Base-by-base conservation (phyloP, 2,888 invertebrate genomes). In the Apodemia mormo region DNA sequence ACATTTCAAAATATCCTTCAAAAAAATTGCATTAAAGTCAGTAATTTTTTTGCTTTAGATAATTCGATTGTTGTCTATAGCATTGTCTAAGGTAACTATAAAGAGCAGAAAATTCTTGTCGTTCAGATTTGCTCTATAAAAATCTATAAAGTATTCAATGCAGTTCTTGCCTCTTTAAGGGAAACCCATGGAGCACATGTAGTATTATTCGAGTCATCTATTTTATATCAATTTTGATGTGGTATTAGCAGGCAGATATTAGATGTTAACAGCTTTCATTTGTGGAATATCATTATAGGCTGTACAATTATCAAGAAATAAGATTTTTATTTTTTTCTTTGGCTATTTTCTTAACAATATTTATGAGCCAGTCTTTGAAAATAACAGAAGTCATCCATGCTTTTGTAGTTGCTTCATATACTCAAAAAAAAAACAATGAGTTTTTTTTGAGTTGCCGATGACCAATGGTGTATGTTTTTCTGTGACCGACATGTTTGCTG, bases 371-470 rank as follows among this genome's bases (percentile, higher is more conserved):
- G 30, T 70, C 69, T 68, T 70, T 70, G 54, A 68, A 70, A 70
- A 70, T 68, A 66, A 54, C 70, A 61, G 70, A 54, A 58, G 72
- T 72, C 72, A 72, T 75, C 68, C 72, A 73, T 68, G 72, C 71
- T 68, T 73, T 75, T 71, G 64, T 71, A 69, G 73, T 74, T 8
- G 69, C 22, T 22, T 22, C 22, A 22, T 22, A 22, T 72, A 68
- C 66, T 68, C 54, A 74, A 61, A 70, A 67, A 67, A 64, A 71
- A 77, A 75, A 72, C 76, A 76, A 52, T 73, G 71, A 66, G 76
- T 74, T 66, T 71, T 72, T 70, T 71, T 33, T 52, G 73, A 68
- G 71, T 76, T 74, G 54, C 74, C 75, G 14, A 75, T 75, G 10
- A 73, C 45, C 61, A 75, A 69, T 49, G 67, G 70, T 70, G 61